Evolutionary conservation across 2,888 invertebrate genomes (phyloP), one percentile per base, ranked within the genome.

Genomic region (Caenorhabditis imperialis): DNA sequence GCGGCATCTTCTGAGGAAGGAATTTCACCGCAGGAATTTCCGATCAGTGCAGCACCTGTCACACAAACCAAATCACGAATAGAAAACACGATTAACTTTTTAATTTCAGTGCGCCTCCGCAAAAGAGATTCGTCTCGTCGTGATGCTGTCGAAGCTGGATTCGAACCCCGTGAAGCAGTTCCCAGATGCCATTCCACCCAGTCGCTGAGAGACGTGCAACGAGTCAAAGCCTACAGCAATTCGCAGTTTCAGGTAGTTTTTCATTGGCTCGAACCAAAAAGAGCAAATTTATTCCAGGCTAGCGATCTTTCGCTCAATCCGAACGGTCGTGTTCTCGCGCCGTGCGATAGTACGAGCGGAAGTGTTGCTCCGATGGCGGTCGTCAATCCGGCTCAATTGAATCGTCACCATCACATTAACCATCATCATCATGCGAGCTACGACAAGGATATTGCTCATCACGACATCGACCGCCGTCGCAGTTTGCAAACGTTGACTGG

Each of bases 81-180:
- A n/a, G n/a, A n/a, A n/a, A n/a, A n/a, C n/a, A n/a, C n/a, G n/a
- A n/a, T n/a, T n/a, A n/a, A n/a, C n/a, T n/a, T n/a, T n/a, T n/a
- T n/a, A n/a, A n/a, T 75, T 79, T 55, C 74, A 79, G 79, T 79
- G 20, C 73, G 79, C 18, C 63, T 79, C 33, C 72, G 79, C 5
- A 71, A 69, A 54, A 72, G 72, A 22, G 70, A 72, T 33, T 30
- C 69, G 1, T 57, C 67, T 14, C 51, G 70, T 16, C 65, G 61
- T 8, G 79, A 79, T 62, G 79, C 79, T 18, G 73, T 77, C n/a
- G 79, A 79, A 60, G 79, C 79, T 10, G 79, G 79, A 7, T 79
- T 79, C 48, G 77, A 77, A 35, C 79, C 79, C 25, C 58, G 61
- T 14, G 55, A 73, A n/a, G 40, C 67, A 35, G 79, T 79, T 16